These are phyloP conservation scores for Rhadinocentrus ornatus DNA, from an alignment of 2,797 vertebrate genomes.

Conservation along the genomic window DNA sequence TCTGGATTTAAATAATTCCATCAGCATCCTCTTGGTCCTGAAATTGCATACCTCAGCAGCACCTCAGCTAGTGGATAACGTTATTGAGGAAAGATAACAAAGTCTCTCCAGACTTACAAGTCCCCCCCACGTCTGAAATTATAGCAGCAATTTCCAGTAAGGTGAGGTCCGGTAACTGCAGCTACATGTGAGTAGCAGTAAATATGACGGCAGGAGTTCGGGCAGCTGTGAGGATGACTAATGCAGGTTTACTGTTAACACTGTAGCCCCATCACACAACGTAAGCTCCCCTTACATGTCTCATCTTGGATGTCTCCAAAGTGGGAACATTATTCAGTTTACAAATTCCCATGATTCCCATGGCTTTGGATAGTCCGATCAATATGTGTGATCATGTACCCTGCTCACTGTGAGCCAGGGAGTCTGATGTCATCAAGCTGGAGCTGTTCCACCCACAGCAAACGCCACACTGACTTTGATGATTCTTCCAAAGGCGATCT, in stretches of 20 bases:
- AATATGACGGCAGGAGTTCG: conserved; percentile 25
- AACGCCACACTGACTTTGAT: conserved; percentile 46
- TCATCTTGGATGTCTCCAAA: conserved; percentile 39
- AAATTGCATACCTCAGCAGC: conserved; percentile 66
- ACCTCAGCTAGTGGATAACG: conserved; percentile 55
- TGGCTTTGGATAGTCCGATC: conserved; percentile 49
- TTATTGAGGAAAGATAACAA: conserved; percentile 60
- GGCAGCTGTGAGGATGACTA: conserved; percentile 35
- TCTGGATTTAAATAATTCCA: conserved; percentile 59
- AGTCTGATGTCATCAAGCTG: conserved; percentile 57
- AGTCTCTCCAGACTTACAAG: conserved; percentile 54
- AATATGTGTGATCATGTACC: conserved; percentile 54
- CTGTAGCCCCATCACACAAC: conserved; percentile 22
- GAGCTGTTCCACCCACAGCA: conserved; percentile 21
- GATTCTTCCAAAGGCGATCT: conserved; percentile 43
- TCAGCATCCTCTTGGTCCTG: conserved; percentile 53
- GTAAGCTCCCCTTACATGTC: conserved; percentile 30
- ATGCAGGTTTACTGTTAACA: conserved; percentile 56
- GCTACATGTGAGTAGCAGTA: conserved; percentile 24
- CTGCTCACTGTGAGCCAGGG: conserved; percentile 31
- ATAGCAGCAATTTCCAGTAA: conserved; percentile 44
- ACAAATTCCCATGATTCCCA: conserved; percentile 56
- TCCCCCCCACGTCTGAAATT: conserved; percentile 23
- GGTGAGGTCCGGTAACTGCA: conserved; percentile 45
- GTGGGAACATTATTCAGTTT: conserved; percentile 62